Conservation (phyloP, 2,113 vertebrate genomes). For the Pygoscelis adeliae region DNA sequence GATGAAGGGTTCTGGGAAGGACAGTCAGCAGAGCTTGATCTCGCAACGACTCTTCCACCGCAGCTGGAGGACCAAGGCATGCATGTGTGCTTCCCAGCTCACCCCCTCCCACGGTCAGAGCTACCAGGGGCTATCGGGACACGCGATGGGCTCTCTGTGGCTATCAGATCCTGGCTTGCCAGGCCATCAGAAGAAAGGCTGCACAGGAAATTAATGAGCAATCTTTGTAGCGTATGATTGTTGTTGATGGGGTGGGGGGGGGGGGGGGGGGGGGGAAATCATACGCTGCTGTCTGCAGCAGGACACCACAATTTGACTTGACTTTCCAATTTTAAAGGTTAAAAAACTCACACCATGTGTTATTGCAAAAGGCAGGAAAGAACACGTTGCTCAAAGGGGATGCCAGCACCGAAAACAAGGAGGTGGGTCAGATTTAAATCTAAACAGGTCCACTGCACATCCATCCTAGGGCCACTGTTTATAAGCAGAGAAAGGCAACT, state of each 20-base stretch:
- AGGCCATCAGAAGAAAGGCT: background rate
- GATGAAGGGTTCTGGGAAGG: background rate
- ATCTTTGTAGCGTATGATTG: no score
- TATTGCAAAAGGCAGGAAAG: background rate
- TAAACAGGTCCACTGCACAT: slow-evolving; percentile 56
- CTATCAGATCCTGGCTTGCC: background rate
- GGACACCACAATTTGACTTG: background rate
- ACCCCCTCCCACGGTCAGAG: background rate
- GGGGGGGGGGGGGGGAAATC: accelerated
- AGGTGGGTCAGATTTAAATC: slow-evolving; percentile 48
- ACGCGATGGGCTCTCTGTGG: background rate
- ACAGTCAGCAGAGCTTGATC: background rate
- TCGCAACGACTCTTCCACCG: background rate
- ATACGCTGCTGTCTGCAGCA: background rate
- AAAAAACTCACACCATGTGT: background rate
- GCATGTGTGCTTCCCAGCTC: background rate
- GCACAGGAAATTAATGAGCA: background rate
- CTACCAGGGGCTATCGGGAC: accelerated
- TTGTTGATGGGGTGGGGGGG: no score
- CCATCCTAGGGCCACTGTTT: slow-evolving; percentile 50
- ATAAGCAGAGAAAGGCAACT: slow-evolving; percentile 58
- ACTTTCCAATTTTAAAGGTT: background rate
- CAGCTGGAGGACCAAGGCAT: background rate
- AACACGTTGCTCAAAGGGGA: background rate
- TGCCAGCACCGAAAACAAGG: background rate